Conservation (phyloP, 2,888 invertebrate genomes). For the Erannis defoliaria region DNA sequence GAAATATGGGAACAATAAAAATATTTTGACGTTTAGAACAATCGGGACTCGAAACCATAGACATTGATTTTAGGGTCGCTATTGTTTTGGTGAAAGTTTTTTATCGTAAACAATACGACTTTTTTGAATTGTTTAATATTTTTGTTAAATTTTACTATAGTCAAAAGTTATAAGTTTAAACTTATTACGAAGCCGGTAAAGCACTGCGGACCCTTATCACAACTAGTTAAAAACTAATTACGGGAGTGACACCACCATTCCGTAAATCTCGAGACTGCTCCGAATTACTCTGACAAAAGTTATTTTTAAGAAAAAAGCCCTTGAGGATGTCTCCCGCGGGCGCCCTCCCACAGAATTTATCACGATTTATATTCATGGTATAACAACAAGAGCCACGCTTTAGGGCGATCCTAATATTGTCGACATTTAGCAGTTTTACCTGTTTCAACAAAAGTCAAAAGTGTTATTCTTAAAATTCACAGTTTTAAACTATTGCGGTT, state of each 20-base stretch:
- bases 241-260: conserved; percentile 85
- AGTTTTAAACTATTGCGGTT: too few species aligned
- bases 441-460: too few species aligned
- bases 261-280: conserved; percentile 82
- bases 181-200: conserved; percentile 78
- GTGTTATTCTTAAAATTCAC: too few species aligned
- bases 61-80: conserved; percentile 41
- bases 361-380: conserved; percentile 88
- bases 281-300: conserved; percentile 86
- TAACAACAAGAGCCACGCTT: conserved; percentile 84
- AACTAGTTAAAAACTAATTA: conserved; percentile 87
- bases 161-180: conserved; percentile 64
- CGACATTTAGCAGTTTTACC: conserved; percentile 65
- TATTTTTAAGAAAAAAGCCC: conserved; percentile 87
- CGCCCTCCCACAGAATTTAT: conserved; percentile 82
- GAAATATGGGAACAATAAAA: conserved; percentile 78
- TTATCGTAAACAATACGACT: background rate
- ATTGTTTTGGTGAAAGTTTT: conserved; percentile 58
- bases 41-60: conserved; percentile 17
- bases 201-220: conserved; percentile 83
- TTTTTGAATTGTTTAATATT: conserved; percentile 22
- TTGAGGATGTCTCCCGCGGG: conserved; percentile 72
- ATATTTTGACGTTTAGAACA: conserved; percentile 79
- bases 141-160: conserved; percentile 29
- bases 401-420: conserved; percentile 80